Conservation (phyloP, 2,113 vertebrate species). For the Solea solea region DNA sequence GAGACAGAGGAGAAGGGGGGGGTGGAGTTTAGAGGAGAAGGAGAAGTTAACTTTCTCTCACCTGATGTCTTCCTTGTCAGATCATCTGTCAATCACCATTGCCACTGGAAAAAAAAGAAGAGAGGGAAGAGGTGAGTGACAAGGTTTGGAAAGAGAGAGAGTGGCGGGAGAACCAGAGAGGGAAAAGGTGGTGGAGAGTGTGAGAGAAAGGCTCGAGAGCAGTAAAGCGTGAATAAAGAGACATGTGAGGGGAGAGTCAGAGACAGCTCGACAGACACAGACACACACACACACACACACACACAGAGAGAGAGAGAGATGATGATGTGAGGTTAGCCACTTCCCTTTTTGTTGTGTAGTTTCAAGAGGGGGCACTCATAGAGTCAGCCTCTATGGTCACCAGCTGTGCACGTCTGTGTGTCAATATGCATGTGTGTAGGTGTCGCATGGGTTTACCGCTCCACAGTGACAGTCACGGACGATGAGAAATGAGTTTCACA, state of each 20-base stretch:
- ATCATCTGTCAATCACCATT: slow-evolving; percentile 83
- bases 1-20: not conserved
- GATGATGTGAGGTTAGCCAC: slow-evolving; percentile 68
- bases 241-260: slow-evolving; percentile 32
- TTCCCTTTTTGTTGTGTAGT: slow-evolving; percentile 68
- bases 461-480: not conserved
- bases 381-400: slow-evolving; percentile 39
- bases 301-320: slow-evolving; percentile 30
- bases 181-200: slow-evolving; percentile 32
- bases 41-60: slow-evolving; percentile 72
- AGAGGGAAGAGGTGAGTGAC: slow-evolving; percentile 53
- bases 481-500: slow-evolving; percentile 31
- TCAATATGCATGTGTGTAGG: not conserved
- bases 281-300: not conserved
- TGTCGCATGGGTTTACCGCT: not conserved
- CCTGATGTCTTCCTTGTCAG: slow-evolving; percentile 79
- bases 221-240: slow-evolving; percentile 55
- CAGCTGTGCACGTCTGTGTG: slow-evolving; percentile 18
- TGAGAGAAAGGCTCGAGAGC: slow-evolving; percentile 35
- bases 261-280: slow-evolving; percentile 22
- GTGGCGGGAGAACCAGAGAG: slow-evolving; percentile 38
- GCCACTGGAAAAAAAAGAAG: slow-evolving; percentile 58
- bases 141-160: slow-evolving; percentile 40
- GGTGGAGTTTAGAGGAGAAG: slow-evolving; percentile 7
- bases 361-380: slow-evolving; percentile 44